These are phyloP conservation scores for Corythoichthys haematopterus DNA, from an alignment of 2,113 vertebrate species.

Conservation along the genomic window DNA sequence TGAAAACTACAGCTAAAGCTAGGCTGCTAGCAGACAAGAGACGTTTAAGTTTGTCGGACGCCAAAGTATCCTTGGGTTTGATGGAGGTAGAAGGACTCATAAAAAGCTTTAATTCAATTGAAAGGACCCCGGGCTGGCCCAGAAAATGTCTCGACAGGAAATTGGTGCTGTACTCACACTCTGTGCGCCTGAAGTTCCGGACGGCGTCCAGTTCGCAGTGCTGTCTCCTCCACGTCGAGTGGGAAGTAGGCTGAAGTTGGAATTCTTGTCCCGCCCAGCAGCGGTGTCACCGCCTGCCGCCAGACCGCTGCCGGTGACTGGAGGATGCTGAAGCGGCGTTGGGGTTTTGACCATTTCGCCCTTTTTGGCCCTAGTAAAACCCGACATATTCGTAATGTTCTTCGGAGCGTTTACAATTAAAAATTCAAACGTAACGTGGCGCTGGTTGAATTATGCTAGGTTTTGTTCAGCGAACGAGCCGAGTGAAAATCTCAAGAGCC, in stretches of 20 bases:
- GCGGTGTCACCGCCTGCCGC: constrained; percentile 33
- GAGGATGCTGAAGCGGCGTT: constrained; percentile 2
- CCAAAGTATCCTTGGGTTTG: constrained; percentile 34
- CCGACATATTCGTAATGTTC: constrained; percentile 3
- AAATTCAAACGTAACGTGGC: background rate
- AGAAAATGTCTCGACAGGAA: constrained; percentile 33
- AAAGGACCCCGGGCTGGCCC: background rate
- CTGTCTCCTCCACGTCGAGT: constrained; percentile 62
- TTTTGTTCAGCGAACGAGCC: background rate
- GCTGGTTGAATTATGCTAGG: background rate
- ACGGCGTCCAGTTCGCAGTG: constrained; percentile 49
- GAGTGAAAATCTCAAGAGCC: background rate
- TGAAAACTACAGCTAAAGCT: constrained; percentile 43
- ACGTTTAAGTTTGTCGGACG: constrained; percentile 45
- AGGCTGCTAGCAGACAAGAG: constrained; percentile 34
- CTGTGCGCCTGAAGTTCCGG: constrained; percentile 56
- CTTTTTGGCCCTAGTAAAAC: background rate
- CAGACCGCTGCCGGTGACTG: background rate
- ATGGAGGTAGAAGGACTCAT: background rate
- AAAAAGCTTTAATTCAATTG: background rate
- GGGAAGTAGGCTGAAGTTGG: constrained; percentile 50
- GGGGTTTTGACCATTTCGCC: background rate
- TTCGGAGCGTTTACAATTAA: background rate
- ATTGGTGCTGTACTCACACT: constrained; percentile 67
- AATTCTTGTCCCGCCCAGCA: constrained; percentile 51